Percentiles rank a stretch among this genome's conserved stretches.
phyloP scores from a whole-genome alignment of 2,797 vertebrate genomes.

The Anableps anableps region DNA sequence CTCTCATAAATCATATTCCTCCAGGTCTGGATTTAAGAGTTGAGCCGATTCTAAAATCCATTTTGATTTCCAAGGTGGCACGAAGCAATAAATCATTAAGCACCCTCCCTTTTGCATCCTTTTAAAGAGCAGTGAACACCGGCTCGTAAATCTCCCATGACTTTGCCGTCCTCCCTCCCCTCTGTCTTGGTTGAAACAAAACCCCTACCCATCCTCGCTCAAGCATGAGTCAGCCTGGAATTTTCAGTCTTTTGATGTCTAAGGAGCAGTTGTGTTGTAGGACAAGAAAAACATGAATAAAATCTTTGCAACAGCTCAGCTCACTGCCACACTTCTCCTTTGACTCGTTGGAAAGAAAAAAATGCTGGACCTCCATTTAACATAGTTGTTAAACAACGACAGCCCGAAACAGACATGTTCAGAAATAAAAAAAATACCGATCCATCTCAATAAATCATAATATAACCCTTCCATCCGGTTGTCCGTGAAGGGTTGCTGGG shows the following conservation, averaged over 20 bases:
- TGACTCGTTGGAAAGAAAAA: constrained; percentile 15
- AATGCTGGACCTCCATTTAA: neutral
- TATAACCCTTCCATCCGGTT: neutral
- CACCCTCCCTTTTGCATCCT: constrained; percentile 62
- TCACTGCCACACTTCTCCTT: constrained; percentile 39
- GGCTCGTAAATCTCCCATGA: constrained; percentile 70
- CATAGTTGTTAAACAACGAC: neutral
- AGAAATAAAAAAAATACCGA: neutral
- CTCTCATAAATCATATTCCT: constrained; percentile 76
- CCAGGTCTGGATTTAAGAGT: constrained; percentile 70
- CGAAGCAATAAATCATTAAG: constrained; percentile 76
- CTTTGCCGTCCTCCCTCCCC: constrained; percentile 49
- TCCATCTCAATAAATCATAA: neutral
- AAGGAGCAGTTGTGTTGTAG: constrained; percentile 31
- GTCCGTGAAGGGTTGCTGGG: too few relatives aligned
- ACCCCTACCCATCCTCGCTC: constrained; percentile 23
- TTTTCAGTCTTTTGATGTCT: constrained; percentile 54
- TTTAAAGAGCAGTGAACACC: constrained; percentile 65
- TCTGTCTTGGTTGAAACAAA: constrained; percentile 42
- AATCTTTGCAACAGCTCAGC: constrained; percentile 34
- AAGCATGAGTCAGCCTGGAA: constrained; percentile 29
- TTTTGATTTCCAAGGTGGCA: constrained; percentile 75
- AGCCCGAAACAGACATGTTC: neutral
- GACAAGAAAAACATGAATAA: constrained; percentile 43
- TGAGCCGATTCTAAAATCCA: constrained; percentile 76